Base-by-base conservation (phyloP, 2,888 invertebrate species). In the Amphipoea lucens region DNA sequence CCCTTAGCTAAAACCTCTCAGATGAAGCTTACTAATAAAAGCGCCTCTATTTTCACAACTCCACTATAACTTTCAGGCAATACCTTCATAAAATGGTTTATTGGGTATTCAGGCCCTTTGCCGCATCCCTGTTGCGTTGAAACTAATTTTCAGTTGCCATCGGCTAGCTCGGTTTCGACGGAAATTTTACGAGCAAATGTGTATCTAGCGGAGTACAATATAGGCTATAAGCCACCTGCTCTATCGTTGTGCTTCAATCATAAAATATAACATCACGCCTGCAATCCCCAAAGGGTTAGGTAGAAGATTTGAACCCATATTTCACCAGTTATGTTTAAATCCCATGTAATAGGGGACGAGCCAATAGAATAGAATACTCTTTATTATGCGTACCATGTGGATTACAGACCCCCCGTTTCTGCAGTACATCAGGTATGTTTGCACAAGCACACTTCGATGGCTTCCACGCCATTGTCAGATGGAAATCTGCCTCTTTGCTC, bases 11-110 rank as follows among this genome's bases (percentile, higher is more conserved):
- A 60, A 76, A 62, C 70, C 57, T 60, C 57, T 36, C 66, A 73
- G 74, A 62, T 73, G 45, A 66, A 66, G n/a, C 51, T 23, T 29
- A 73, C 48, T 77, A 83, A 73, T 79, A 73, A 83, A 60, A 84
- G 62, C 40, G 51, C 70, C 79, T 82, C 79, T 80, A 85, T 85
- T 81, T 85, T 85, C 81, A 72, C 76, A 82, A 81, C 65, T 82
- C 60, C 79, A 65, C 79, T 78, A 77, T 83, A 87, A 85, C 75
- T 83, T 85, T 83, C 71, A 78, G 79, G 42, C 82, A 60, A 79
- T 71, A 67, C 85, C 83, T 83, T 75, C 87, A 87, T 87, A 85
- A 87, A 87, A 85, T 83, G 79, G 69, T 87, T 87, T 87, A 87
- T 85, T 78, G 72, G 72, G 78, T 69, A 63, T 78, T 73, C 78